Evolutionary conservation across 1,140 invertebrate genomes (phyloP), one percentile per base, ranked within the genome.

Genomic region (Rhopalosiphum maidis): DNA sequence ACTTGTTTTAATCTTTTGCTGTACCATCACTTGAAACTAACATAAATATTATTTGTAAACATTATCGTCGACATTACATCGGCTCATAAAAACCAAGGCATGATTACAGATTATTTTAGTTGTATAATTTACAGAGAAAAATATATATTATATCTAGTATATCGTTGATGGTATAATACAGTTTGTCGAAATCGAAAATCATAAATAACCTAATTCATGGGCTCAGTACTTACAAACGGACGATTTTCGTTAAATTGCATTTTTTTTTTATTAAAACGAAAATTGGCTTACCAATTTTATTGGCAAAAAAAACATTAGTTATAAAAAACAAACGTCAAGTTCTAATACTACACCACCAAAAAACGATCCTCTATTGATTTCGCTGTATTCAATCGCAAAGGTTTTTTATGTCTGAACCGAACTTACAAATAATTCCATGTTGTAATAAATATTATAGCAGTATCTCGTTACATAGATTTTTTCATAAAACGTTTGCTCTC

Each of bases 361-460:
- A 77, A 77, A 15, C 60, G 60, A 77, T 77, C 60, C 18, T 77
- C 60, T n/a, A 77, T 77, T 35, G 60, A 77, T 77, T 77, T 77
- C 18, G 30, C 15, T 35, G 60, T n/a, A 77, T 77, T n/a, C 15
- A 77, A 77, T 77, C 60, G 30, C 15, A 77, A 77, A n/a, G 60
- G 18, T 77, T 77, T 68, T 77, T 77, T 77, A 77, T 77, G 15
- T 35, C 30, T 77, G 30, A 35, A 15, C 30, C 60, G 30, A 77
- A 21, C 60, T n/a, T n/a, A 77, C 60, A 77, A 77, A 77, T n/a
- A 77, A n/a, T 77, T 77, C n/a, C 15, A n/a, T 23, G 60, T 77
- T 77, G 30, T 18, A 77, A 77, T 77, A 77, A 77, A 77, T 77
- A 77, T 68, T 68, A n/a, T 77, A 77, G n/a, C 60, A 77, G n/a